Percentiles rank a stretch among this genome's conserved stretches.
Evolutionary conservation across 2,797 vertebrate genomes (phyloP).

Genomic region (Gymnoscopelus microlampas): DNA sequence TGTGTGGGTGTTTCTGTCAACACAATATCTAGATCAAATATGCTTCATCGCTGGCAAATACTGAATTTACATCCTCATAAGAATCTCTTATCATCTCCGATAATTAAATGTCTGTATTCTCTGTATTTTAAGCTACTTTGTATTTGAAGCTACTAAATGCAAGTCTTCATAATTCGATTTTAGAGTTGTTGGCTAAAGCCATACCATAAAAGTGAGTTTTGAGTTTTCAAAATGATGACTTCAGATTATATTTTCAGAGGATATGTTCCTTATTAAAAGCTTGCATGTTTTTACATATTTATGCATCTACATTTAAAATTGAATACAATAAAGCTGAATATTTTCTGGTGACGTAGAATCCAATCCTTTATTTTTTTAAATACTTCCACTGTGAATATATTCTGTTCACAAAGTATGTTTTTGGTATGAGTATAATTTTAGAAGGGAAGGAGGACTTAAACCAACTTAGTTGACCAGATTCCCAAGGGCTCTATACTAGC

Average conservation of each 20-base stretch:
- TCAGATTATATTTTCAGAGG: too few relatives aligned
- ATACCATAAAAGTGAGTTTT: too few relatives aligned
- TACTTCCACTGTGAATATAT: neutral
- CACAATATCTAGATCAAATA: constrained; percentile 75
- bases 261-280: too few relatives aligned
- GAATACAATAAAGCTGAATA: neutral
- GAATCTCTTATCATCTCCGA: neutral
- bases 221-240: too few relatives aligned
- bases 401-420: neutral
- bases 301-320: neutral
- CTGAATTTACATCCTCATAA: constrained; percentile 52
- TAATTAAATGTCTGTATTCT: constrained; percentile 34
- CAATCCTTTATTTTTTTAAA: neutral
- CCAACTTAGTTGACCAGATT: too few relatives aligned
- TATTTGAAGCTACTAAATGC: constrained; percentile 6
- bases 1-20: constrained; percentile 72
- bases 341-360: neutral
- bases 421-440: too few relatives aligned
- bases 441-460: too few relatives aligned
- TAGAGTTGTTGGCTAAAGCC: neutral
- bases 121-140: constrained; percentile 38
- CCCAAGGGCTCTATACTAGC: too few relatives aligned
- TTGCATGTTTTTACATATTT: too few relatives aligned
- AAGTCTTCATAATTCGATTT: neutral
- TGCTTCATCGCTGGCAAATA: constrained; percentile 65